Base-by-base conservation (phyloP, 2,113 vertebrate species). In the Axis porcinus region DNA sequence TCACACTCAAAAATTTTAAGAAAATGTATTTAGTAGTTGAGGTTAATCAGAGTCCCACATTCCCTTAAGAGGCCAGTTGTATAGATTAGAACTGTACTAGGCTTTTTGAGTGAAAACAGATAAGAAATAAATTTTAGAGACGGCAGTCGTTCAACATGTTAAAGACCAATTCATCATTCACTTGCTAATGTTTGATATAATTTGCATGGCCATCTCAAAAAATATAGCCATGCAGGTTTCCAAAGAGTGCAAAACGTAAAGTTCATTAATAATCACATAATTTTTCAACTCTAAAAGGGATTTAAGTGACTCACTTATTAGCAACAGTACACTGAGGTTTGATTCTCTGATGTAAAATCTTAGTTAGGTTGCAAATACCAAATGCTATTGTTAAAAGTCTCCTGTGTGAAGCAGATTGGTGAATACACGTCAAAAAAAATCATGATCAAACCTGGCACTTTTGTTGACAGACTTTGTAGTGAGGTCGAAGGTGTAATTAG, bases 401-500 rank as follows among this genome's bases (percentile, higher is more conserved):
- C 95, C 78, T 94, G 52, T 93, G 95, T 94, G 96, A 97, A 96
- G 91, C 87, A 97, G 95, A 97, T 97, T 90, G 96, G 97, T 95
- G 96, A 97, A 97, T 93, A 95, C 91, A 96, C 0, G 96, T 98
- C 97, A 98, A 98, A 98, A 98, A 98, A 97, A 85, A 98, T 98
- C 98, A 98, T 98, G 97, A 98, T 98, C 98, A 98, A 98, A 98
- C 97, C 94, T 98, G 97, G 97, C 97, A 98, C 96, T 98, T 97
- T 98, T 98, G 98, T 98, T 98, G 98, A 98, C 97, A 98, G 97
- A 97, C 96, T 98, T 98, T 98, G 97, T 98, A 97, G 97, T 91
- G 97, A 98, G 97, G 98, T 98, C 97, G 97, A 98, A 98, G 97
- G 97, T 98, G 96, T 98, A 98, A 98, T 98, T 98, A 98, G 97